Base-by-base conservation (phyloP, 2,888 invertebrate species). In the Sminthurinus aureus region DNA sequence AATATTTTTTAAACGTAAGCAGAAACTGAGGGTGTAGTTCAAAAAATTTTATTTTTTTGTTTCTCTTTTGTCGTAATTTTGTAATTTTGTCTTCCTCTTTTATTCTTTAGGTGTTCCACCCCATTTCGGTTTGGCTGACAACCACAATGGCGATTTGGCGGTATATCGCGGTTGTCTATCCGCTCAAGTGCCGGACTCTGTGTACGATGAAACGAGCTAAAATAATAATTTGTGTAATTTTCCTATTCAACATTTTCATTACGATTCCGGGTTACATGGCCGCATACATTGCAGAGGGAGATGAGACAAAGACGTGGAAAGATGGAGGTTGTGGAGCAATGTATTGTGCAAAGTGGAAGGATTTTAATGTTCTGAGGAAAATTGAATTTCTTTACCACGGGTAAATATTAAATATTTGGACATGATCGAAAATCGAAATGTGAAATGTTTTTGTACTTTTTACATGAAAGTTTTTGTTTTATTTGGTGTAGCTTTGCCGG, bases 221-320 rank as follows among this genome's bases (percentile, higher is more conserved):
- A 22, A 12, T 71, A 6, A 4, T 22, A 11, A 22, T 71, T 13
- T 4, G 20, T 24, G 11, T 71, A 9, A 71, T 71, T 22, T 22
- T 71, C 20, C 12, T 22, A 22, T 20, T 71, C 22, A 71, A 71
- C 24, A 71, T 71, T 71, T 20, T 71, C 71, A 71, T 71, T 20
- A 12, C 20, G 20, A n/a, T 71, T 20, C 71, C 71, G 6, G 24
- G 71, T 13, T 71, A 71, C 71, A 9, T 71, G 20, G 71, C 24
- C 71, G 20, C 20, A 20, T 22, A 18, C 4, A 22, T 71, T 22
- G 22, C 24, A 24, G 71, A 71, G 71, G 20, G 20, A 6, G 71
- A 71, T 20, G 22, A 3, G 22, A 71, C 22, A 22, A 71, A 71
- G 24, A 22, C 71, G 11, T 71, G 71, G 71, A 18, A 24, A 22